Percentiles rank a stretch among this genome's conserved stretches.
These are phyloP conservation scores for Camponotus pennsylvanicus DNA, from an alignment of 1,140 invertebrate species.

Conservation along the genomic window DNA sequence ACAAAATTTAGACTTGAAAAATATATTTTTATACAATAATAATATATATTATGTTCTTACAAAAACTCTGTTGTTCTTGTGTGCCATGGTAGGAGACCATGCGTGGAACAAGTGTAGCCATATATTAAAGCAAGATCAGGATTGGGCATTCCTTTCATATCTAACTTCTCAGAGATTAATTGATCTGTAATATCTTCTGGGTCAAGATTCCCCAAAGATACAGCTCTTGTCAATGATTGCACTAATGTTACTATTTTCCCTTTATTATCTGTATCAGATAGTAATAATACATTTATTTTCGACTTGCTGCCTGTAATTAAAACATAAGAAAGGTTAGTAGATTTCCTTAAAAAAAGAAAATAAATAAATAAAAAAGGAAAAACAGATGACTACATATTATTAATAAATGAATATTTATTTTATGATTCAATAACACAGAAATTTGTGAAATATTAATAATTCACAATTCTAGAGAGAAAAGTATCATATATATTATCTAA, in stretches of 20 bases:
- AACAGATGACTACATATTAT: too few species aligned
- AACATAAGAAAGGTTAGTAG: not conserved
- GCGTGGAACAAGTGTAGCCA: slow-evolving; percentile 87
- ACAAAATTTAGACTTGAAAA: slow-evolving; percentile 14
- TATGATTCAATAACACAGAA: too few species aligned
- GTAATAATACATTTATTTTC: slow-evolving; percentile 85
- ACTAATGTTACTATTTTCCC: slow-evolving; percentile 84
- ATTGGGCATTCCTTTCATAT: slow-evolving; percentile 87
- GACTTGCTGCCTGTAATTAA: slow-evolving; percentile 71
- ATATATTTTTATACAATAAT: not conserved
- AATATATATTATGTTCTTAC: slow-evolving; percentile 77
- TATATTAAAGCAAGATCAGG: slow-evolving; percentile 89
- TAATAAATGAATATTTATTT: too few species aligned
- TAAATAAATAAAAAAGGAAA: too few species aligned
- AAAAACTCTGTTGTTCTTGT: slow-evolving; percentile 90
- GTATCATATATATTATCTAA: not conserved
- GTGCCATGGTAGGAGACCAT: slow-evolving; percentile 91
- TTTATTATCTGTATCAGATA: slow-evolving; percentile 87
- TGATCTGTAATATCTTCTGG: slow-evolving; percentile 83
- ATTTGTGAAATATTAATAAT: too few species aligned
- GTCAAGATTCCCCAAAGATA: slow-evolving; percentile 76
- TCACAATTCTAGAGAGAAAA: too few species aligned
- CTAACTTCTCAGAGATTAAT: slow-evolving; percentile 85
- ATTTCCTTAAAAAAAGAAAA: slow-evolving; percentile 7
- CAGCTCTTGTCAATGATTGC: slow-evolving; percentile 81